Base-by-base conservation (phyloP, 2,888 invertebrate species). In the Ramazzottius varieornatus region DNA sequence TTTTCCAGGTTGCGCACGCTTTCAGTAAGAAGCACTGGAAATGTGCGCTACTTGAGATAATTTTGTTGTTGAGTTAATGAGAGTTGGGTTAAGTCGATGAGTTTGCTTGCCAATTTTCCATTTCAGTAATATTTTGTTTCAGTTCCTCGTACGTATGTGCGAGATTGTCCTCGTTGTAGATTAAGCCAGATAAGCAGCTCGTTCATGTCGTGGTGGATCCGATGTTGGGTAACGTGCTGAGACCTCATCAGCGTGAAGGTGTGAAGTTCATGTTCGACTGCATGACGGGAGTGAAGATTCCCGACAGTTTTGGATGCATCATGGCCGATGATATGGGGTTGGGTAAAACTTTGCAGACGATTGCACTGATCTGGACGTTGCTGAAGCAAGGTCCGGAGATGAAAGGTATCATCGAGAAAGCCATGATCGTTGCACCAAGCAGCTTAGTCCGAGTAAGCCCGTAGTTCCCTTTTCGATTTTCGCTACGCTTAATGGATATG, bases 311-410 rank as follows among this genome's bases (percentile, higher is more conserved):
- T 75, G 98, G 98, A 0, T 98, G 96, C 72, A 98, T 98, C 64
- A 98, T 98, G 96, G 98, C 98, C 1, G 98, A 98, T 78, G 98
- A 98, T 81, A 98, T 98, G 96, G 94, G 88, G 65, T 80, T 96
- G 40, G 96, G 96, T 1, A 99, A 98, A 78, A 98, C 98, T 0
- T 78, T 98, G 13, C 98, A 98, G 75, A 98, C 96, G 75, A 93
- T 98, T 66, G 86, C 94, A 0, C 78, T 98, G 16, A 78, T 94
- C 29, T 98, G 94, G 94, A 93, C 94, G 0, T 77, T 96, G 32
- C 76, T 98, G 70, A 77, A 86, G 46, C 98, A 98, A 79, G 86
- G 94, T 54, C 89, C 93, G 0, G 86, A 92, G 68, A 86, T 86
- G 68, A 86, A 86, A 73, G 88, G 93, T 0, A 82, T 84, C 0